Evolutionary conservation across 2,113 vertebrate species (phyloP).

Genomic region (Otis tarda): DNA sequence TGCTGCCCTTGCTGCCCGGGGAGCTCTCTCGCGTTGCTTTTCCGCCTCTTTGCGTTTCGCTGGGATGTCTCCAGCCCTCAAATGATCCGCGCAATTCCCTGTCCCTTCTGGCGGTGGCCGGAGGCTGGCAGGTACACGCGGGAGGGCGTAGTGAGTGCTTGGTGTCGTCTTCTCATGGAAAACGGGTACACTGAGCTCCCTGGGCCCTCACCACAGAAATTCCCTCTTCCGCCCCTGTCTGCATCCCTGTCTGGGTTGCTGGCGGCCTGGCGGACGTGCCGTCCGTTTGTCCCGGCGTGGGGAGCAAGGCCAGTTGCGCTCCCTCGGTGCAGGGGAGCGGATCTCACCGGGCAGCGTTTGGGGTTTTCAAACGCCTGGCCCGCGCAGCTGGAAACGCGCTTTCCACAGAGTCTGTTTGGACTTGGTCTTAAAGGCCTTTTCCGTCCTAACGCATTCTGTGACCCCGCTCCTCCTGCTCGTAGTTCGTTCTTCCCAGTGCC

Average conservation of each 20-base stretch:
- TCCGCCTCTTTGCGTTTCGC: not conserved
- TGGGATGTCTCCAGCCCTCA: not conserved
- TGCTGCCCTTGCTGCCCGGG: not conserved
- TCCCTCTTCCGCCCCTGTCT: not conserved
- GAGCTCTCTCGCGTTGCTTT: not conserved
- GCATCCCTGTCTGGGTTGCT: not conserved
- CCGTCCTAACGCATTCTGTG: not conserved
- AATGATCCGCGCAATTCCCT: not conserved
- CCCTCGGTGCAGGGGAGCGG: not conserved
- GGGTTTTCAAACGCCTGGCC: not conserved
- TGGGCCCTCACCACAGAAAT: not conserved
- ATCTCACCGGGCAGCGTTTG: not conserved
- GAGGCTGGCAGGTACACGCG: not conserved
- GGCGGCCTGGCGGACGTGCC: accelerated
- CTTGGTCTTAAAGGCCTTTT: not conserved
- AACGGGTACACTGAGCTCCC: not conserved
- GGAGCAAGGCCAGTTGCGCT: accelerated
- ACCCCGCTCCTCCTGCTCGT: no score
- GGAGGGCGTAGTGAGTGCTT: not conserved
- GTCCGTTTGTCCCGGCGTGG: accelerated
- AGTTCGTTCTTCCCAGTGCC: no score
- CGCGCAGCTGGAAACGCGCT: not conserved
- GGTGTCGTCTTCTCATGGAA: not conserved
- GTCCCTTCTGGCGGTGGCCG: not conserved
- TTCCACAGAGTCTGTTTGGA: not conserved